Conservation (phyloP, 2,888 invertebrate species). For the Lacanobia wlatinum region DNA sequence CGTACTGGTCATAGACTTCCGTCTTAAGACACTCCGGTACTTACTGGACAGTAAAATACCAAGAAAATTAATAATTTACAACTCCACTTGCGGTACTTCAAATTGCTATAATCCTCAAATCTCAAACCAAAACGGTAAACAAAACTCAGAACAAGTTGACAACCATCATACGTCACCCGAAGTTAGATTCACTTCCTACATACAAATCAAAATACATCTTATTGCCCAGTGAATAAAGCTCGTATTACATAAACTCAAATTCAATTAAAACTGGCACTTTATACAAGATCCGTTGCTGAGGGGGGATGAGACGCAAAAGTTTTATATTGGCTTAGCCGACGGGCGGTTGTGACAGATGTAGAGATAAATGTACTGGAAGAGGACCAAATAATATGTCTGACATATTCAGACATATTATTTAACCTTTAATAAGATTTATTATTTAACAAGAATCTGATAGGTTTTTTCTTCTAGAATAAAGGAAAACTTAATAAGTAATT, state of each 20-base stretch:
- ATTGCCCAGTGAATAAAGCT: constrained; percentile 44
- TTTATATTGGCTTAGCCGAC: constrained; percentile 73
- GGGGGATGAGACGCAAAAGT: constrained; percentile 68
- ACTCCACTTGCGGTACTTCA: background rate
- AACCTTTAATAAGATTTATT: too few relatives aligned
- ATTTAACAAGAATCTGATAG: too few relatives aligned
- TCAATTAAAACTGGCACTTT: constrained; percentile 71
- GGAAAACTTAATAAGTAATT: too few relatives aligned
- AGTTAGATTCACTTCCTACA: constrained; percentile 13
- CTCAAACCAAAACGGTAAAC: constrained; percentile 26
- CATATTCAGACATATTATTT: too few relatives aligned
- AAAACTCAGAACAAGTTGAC: constrained; percentile 33
- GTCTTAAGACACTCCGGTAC: too few relatives aligned
- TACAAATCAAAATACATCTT: constrained; percentile 50
- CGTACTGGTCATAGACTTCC: too few relatives aligned
- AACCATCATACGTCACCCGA: constrained; percentile 56
- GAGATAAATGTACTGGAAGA: constrained; percentile 46
- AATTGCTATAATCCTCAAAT: constrained; percentile 12
- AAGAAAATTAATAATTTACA: background rate
- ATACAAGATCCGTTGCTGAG: constrained; percentile 63
- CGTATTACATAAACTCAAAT: constrained; percentile 51
- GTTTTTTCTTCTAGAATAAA: too few relatives aligned
- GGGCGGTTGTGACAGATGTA: constrained; percentile 49
- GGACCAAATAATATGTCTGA: constrained; percentile 8
- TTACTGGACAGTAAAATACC: background rate